Base-by-base conservation (phyloP, 1,140 invertebrate genomes). In the Trichonephila clavata region DNA sequence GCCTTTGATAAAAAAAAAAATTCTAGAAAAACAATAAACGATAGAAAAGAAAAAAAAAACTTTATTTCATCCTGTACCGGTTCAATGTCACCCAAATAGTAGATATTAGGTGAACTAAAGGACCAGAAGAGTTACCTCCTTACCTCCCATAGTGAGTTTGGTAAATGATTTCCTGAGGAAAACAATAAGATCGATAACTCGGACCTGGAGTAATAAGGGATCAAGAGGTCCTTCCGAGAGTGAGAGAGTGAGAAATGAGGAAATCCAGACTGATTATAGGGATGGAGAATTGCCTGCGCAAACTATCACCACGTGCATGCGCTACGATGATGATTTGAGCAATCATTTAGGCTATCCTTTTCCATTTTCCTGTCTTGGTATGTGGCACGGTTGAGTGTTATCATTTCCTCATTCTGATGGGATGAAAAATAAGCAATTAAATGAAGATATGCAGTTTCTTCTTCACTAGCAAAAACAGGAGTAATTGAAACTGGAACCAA, bases 81-180 rank as follows among this genome's bases (percentile, higher is more conserved):
- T 90, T 90, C 89, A 90, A 90, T 90, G 89, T 90, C 68, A 80
- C 27, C 71, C 89, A 81, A 89, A 89, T 81, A 90, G 68, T 27
- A 81, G 50, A 81, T 90, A 90, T 90, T 90, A 90, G 57, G 71
- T 24, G 71, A 90, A 81, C 65, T 77, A 32, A n/a, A 60, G 71
- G 43, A n/a, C 59, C 27, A 60, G 71, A 81, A 60, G 65, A 14
- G 89, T 80, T 90, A 43, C 71, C 71, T 39, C 32, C 32, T 80
- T 90, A 43, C 71, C 50, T 71, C 89, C 71, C 83, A 84, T 84
- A 84, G 57, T 57, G 83, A n/a, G 50, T 2, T 60, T 24, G 7
- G 50, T 24, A 84, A 60, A 60, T 84, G 83, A 57, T 57, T 84
- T 60, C 57, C 50, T 20, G 83, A 59, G 83, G 83, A 84, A 60